Conservation (phyloP, 1,140 invertebrate species). For the Schlechtendalia chinensis region DNA sequence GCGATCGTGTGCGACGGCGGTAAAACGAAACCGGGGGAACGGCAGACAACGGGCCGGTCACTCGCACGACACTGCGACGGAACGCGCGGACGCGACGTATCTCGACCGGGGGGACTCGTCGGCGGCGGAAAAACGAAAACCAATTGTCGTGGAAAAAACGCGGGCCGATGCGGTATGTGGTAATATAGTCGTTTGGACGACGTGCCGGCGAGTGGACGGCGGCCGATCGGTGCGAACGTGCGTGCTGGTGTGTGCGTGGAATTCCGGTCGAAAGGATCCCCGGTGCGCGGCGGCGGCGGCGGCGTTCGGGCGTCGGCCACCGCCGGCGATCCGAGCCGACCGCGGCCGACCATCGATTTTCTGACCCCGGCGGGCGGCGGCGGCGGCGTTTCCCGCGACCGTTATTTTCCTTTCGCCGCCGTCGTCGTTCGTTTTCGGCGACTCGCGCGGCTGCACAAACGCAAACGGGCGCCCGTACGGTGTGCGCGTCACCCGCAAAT, state of each 20-base stretch:
- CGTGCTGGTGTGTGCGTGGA: constrained; percentile 48
- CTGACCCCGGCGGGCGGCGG: constrained; percentile 31
- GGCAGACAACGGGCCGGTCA: too few species aligned
- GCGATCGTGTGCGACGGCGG: too few species aligned
- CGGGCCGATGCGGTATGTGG: too few species aligned
- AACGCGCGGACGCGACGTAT: too few species aligned
- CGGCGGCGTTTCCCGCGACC: not conserved
- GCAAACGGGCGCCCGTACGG: too few species aligned
- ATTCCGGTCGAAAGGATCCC: constrained; percentile 50
- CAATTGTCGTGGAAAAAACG: not conserved
- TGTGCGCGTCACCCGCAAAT: too few species aligned
- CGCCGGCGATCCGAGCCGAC: constrained; percentile 34
- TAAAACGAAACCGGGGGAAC: too few species aligned
- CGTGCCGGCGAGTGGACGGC: not conserved
- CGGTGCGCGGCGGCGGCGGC: constrained; percentile 43
- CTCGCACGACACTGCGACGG: too few species aligned
- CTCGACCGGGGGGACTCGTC: too few species aligned
- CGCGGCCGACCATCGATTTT: constrained; percentile 44
- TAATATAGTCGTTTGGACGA: too few species aligned
- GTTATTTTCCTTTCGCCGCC: constrained; percentile 39
- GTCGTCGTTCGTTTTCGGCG: constrained; percentile 15
- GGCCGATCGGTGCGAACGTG: constrained; percentile 10
- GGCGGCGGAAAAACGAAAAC: too few species aligned
- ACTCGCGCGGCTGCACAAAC: not conserved
- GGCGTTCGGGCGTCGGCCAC: constrained; percentile 47